Conservation (phyloP, 2,113 vertebrate species). For the Salvator merianae region DNA sequence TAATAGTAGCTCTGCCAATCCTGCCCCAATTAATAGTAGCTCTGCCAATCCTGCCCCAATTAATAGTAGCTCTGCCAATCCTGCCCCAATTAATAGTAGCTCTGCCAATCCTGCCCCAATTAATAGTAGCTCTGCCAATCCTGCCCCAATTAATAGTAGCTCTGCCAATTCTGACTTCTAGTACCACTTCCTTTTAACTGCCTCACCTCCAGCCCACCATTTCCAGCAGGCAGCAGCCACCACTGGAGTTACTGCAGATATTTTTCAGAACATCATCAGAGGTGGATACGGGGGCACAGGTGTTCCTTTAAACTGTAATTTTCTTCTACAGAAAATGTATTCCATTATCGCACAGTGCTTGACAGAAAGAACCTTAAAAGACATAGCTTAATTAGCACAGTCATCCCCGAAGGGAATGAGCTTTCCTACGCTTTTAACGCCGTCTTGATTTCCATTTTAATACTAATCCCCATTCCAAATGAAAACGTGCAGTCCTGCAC, state of each 20-base stretch:
- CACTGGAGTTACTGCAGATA: not conserved
- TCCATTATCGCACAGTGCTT: conserved; percentile 41
- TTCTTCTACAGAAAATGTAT: conserved; percentile 52
- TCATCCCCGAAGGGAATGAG: conserved; percentile 41
- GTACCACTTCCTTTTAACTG: too few species aligned
- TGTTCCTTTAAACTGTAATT: conserved; percentile 38
- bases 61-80: too few species aligned
- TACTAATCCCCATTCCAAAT: conserved; percentile 45
- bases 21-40: too few species aligned
- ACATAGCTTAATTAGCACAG: conserved; percentile 47
- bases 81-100: too few species aligned
- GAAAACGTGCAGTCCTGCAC: conserved; percentile 33
- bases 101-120: too few species aligned
- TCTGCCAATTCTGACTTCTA: too few species aligned
- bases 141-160: too few species aligned
- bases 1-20: too few species aligned
- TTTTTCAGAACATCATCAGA: not conserved
- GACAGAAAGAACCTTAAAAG: conserved; percentile 43
- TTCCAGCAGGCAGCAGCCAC: too few species aligned
- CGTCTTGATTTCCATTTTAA: conserved; percentile 36
- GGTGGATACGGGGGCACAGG: not conserved
- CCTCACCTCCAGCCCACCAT: too few species aligned
- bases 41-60: too few species aligned
- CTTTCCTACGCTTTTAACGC: conserved; percentile 44
- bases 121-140: too few species aligned